A percentile compares a stretch with the other conserved stretches of the same genome.
These are phyloP conservation scores for Spinus olivaceus DNA, from an alignment of 2,797 vertebrate species.

Conservation along the genomic window DNA sequence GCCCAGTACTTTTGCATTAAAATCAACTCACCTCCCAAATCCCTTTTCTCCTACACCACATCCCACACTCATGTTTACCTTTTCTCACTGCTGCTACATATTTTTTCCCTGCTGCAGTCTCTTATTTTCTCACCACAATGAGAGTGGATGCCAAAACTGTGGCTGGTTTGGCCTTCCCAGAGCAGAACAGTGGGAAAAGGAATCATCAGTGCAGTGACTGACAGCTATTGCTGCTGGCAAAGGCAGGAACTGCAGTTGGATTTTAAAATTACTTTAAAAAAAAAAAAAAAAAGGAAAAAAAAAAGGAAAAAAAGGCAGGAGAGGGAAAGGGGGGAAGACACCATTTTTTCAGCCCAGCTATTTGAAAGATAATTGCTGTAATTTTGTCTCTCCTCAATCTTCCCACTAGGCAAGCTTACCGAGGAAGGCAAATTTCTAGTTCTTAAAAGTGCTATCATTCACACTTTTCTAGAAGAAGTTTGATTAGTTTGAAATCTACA, in stretches of 20 bases:
- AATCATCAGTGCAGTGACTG: not conserved
- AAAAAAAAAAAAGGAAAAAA: accelerated
- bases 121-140: not conserved
- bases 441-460: not conserved
- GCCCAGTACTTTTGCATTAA: not conserved
- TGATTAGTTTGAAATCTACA: slow-evolving; percentile 25
- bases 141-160: not conserved
- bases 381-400: slow-evolving; percentile 31
- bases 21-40: not conserved
- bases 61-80: not conserved
- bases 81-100: not conserved
- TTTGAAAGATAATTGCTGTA: slow-evolving; percentile 26
- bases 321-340: not conserved
- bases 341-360: not conserved
- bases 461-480: not conserved
- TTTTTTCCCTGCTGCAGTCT: not conserved
- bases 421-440: not conserved
- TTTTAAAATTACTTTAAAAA: not conserved
- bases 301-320: not conserved
- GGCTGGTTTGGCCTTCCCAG: not conserved
- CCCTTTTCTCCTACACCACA: not conserved
- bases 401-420: not conserved
- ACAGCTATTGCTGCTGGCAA: not conserved
- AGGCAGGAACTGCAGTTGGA: not conserved
- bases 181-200: not conserved